Conservation (phyloP, 2,113 vertebrate species). For the Noctilio leporinus region DNA sequence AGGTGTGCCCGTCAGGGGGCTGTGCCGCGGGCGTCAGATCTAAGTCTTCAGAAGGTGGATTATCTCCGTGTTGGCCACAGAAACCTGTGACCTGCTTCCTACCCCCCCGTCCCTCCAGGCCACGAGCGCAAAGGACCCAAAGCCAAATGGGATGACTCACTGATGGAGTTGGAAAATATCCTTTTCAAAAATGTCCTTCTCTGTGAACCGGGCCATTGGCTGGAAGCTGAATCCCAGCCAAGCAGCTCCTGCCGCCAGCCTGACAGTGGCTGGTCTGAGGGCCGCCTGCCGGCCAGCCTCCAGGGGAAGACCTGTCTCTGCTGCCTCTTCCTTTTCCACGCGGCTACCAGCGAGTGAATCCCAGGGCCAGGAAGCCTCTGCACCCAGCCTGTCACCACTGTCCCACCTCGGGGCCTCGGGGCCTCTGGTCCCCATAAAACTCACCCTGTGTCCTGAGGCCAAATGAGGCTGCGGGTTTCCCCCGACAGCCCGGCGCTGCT, state of each 20-base stretch:
- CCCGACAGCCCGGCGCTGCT: fast-evolving
- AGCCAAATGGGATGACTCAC: background rate
- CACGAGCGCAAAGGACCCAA: background rate
- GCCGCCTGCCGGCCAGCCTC: background rate
- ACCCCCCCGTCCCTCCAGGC: too few species aligned
- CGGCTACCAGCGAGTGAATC: too few species aligned
- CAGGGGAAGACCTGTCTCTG: background rate
- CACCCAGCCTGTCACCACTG: background rate
- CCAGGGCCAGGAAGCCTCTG: too few species aligned
- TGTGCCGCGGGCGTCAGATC: too few species aligned
- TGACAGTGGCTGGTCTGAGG: background rate
- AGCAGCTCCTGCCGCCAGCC: background rate
- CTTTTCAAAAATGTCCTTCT: background rate
- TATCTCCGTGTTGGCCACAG: too few species aligned
- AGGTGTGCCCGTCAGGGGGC: background rate
- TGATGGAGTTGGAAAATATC: background rate
- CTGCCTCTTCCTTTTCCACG: background rate
- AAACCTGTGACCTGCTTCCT: background rate
- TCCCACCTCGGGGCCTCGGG: background rate
- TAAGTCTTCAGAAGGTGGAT: too few species aligned
- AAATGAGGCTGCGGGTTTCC: background rate
- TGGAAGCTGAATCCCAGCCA: background rate
- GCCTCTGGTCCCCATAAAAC: background rate
- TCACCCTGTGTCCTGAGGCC: fast-evolving
- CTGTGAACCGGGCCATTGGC: background rate